phyloP scores from a whole-genome alignment of 2,113 vertebrate species.

The Xiphophorus maculatus region DNA sequence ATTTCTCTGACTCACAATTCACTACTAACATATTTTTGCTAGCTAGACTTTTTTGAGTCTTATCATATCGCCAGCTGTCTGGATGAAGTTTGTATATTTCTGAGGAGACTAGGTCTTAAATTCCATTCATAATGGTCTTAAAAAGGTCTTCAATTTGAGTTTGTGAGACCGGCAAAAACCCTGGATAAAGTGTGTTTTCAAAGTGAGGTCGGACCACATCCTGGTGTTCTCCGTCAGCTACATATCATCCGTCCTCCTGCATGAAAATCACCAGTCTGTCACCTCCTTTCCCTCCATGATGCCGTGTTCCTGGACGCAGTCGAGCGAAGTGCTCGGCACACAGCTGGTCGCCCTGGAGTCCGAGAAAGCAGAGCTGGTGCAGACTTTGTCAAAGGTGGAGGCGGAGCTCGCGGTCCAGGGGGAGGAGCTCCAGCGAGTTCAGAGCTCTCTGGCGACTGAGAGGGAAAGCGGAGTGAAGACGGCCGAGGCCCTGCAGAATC shows the following conservation, averaged over 20 bases:
- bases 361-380: conserved; percentile 79
- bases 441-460: conserved; percentile 68
- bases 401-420: conserved; percentile 72
- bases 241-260: conserved; percentile 2
- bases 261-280: neutral
- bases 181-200: conserved; percentile 7
- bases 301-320: conserved; percentile 68
- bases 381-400: conserved; percentile 67
- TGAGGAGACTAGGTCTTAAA: too few relatives aligned
- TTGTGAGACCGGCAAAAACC: too few relatives aligned
- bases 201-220: conserved; percentile 36
- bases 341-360: conserved; percentile 77
- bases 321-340: conserved; percentile 65
- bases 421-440: conserved; percentile 79
- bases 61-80: too few relatives aligned
- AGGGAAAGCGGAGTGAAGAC: conserved; percentile 79
- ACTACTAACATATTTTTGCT: too few relatives aligned
- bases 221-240: conserved; percentile 6
- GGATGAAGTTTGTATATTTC: too few relatives aligned
- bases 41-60: too few relatives aligned
- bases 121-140: too few relatives aligned
- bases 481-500: conserved; percentile 80
- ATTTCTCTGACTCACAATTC: too few relatives aligned
- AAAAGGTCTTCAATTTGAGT: too few relatives aligned
- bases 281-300: neutral